Evolutionary conservation across 2,113 vertebrate species (phyloP).

Genomic region (Todiramphus saurophagus): DNA sequence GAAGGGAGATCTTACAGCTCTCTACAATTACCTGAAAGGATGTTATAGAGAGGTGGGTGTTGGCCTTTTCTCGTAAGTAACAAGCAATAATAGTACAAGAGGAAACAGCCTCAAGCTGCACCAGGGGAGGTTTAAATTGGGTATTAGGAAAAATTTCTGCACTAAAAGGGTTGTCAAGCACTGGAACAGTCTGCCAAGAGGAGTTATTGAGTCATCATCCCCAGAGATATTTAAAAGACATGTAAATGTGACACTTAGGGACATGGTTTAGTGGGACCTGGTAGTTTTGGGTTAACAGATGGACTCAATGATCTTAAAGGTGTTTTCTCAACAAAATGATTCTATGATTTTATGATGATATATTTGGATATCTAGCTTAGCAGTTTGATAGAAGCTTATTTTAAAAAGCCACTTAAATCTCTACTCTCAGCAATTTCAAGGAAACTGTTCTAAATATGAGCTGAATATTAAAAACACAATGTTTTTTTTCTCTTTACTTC

Average conservation of each 20-base stretch:
- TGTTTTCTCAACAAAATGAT: background rate
- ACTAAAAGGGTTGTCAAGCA: background rate
- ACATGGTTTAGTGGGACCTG: background rate
- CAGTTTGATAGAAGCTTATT: background rate
- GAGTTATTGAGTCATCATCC: background rate
- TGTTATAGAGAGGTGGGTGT: background rate
- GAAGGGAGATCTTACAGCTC: background rate
- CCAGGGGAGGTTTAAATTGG: background rate
- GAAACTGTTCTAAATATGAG: background rate
- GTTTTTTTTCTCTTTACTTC: background rate
- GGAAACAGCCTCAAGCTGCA: background rate
- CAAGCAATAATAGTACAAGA: background rate
- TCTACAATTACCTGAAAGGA: background rate
- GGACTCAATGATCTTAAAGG: background rate
- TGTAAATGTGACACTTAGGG: background rate
- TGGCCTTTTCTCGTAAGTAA: accelerated
- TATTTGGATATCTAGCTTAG: background rate
- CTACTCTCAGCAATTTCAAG: background rate
- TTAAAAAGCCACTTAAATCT: background rate
- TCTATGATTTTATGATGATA: accelerated
- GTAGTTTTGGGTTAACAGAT: background rate
- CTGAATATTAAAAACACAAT: background rate
- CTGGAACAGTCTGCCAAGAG: background rate
- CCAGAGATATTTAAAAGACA: background rate
- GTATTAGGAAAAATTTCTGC: background rate